These are phyloP conservation scores for Drosophila subpulchrella DNA, from an alignment of 1,140 invertebrate genomes.

Conservation along the genomic window DNA sequence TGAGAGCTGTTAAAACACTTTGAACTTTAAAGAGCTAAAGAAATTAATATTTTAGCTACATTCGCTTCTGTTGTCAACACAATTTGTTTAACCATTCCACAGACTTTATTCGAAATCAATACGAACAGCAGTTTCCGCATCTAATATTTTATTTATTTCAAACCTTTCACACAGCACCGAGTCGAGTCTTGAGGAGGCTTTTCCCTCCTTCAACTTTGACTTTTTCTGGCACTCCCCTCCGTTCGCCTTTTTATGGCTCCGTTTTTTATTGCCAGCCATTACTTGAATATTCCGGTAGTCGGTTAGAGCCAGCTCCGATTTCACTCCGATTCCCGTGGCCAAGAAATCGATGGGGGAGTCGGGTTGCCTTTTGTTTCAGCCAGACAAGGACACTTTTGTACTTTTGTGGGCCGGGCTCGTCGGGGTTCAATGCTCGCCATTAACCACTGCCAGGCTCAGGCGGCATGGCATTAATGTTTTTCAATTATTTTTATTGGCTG, in stretches of 20 bases:
- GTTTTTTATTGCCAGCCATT: conserved; percentile 62
- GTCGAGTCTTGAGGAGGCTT: conserved; percentile 12
- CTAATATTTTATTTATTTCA: conserved; percentile 62
- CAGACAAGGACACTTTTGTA: conserved; percentile 39
- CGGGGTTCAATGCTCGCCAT: conserved; percentile 39
- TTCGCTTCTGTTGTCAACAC: neutral
- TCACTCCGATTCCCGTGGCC: conserved; percentile 13
- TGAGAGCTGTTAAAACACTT: neutral
- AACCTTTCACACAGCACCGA: conserved; percentile 54
- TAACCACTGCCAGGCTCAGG: conserved; percentile 36
- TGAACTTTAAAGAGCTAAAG: neutral
- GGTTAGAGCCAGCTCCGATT: conserved; percentile 44
- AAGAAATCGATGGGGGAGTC: conserved; percentile 30
- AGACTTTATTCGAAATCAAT: conserved; percentile 37
- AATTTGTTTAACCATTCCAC: conserved; percentile 1
- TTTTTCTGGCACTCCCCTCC: conserved; percentile 30
- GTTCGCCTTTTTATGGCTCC: conserved; percentile 46
- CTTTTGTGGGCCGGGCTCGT: neutral
- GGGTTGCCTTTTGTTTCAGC: conserved; percentile 33
- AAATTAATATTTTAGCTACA: neutral
- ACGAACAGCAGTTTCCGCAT: conserved; percentile 32
- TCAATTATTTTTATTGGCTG: conserved; percentile 79
- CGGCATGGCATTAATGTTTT: conserved; percentile 60
- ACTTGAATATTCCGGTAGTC: conserved; percentile 48
- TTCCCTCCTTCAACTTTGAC: conserved; percentile 43